phyloP scores from a whole-genome alignment of 2,113 vertebrate genomes.

The Pandion haliaetus region DNA sequence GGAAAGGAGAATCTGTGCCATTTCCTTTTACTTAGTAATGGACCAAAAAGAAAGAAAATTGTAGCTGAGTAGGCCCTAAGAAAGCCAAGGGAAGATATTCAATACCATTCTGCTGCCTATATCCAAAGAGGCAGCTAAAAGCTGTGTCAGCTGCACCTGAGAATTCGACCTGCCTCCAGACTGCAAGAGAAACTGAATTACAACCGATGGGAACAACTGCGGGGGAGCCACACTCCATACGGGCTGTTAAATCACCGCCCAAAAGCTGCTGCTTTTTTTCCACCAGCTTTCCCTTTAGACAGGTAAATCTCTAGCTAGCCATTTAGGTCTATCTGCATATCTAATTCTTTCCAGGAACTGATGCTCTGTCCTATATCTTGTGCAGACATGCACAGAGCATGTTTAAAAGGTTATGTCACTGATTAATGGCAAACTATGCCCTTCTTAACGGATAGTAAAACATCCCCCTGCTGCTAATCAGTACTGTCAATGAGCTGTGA shows the following conservation, averaged over 20 bases:
- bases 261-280: background rate
- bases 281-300: background rate
- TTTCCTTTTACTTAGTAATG: background rate
- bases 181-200: background rate
- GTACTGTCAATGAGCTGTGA: background rate
- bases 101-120: background rate
- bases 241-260: background rate
- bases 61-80: background rate
- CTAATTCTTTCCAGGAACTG: background rate
- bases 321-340: background rate
- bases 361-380: background rate
- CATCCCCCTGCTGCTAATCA: background rate
- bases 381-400: background rate
- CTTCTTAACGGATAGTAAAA: background rate
- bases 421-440: background rate
- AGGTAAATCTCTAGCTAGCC: background rate
- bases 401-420: background rate
- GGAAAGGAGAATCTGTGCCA: background rate
- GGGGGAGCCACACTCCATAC: fast-evolving
- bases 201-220: fast-evolving
- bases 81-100: background rate
- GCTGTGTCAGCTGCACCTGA: background rate
- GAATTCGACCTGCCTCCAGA: fast-evolving
- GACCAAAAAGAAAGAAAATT: background rate
- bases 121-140: background rate